Evolutionary conservation across 2,888 invertebrate species (phyloP).

Genomic region (Plagodis dolabraria): DNA sequence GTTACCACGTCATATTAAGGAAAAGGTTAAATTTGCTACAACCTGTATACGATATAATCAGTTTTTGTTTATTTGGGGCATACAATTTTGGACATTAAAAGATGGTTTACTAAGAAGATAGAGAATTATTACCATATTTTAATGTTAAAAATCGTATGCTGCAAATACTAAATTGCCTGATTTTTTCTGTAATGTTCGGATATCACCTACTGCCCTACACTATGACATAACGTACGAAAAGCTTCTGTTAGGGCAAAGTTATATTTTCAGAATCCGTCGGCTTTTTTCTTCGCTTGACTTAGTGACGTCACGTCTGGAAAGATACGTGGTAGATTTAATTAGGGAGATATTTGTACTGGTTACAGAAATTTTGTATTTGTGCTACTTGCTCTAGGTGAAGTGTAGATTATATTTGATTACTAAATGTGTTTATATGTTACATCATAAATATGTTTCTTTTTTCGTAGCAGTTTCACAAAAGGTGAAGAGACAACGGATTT

Average conservation of each 20-base stretch:
- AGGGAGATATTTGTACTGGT: conserved; percentile 27
- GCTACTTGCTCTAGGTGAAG: conserved; percentile 5
- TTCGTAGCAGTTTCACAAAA: too few species aligned
- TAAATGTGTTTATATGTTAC: neutral
- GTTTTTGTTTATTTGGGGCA: too few species aligned
- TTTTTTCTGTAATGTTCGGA: neutral
- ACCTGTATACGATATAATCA: too few species aligned
- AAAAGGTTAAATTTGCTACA: too few species aligned
- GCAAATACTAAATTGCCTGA: too few species aligned
- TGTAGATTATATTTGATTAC: conserved; percentile 6
- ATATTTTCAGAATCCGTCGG: conserved; percentile 70
- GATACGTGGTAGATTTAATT: conserved; percentile 54
- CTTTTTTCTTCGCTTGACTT: conserved; percentile 65
- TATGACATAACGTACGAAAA: conserved; percentile 61
- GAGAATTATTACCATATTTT: too few species aligned
- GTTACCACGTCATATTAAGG: too few species aligned
- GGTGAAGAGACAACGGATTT: too few species aligned
- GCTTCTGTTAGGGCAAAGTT: conserved; percentile 65
- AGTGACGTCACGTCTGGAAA: conserved; percentile 49
- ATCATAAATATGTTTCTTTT: neutral
- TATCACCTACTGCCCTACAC: conserved; percentile 6
- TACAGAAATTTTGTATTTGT: conserved; percentile 15
- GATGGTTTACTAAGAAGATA: too few species aligned
- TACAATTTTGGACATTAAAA: too few species aligned
- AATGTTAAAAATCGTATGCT: too few species aligned